Evolutionary conservation across 2,888 invertebrate genomes (phyloP), one percentile per base, ranked within the genome.

Genomic region (Creontiades dilutus): DNA sequence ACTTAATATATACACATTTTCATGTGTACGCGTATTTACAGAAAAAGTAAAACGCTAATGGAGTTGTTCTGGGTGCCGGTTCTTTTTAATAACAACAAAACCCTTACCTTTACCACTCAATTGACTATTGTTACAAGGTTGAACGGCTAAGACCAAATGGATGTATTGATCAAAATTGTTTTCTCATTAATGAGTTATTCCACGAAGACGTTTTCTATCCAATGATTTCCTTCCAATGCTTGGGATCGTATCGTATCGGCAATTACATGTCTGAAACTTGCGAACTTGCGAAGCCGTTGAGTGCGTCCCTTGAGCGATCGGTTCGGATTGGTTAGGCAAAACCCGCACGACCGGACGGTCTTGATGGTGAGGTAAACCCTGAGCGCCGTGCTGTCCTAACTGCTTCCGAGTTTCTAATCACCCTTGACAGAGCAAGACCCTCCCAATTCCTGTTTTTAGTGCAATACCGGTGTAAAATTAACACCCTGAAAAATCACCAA

Each of bases 331-430:
- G 23, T 68, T 68, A 68, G 23, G 68, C 23, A 12, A 27, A 68
- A 23, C 68, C 68, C 68, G 19, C 68, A 23, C 1, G 68, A 68
- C 68, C 0, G 23, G 9, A 19, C 68, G 68, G 68, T 68, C 23
- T 68, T 68, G 68, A 68, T 4, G 68, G 68, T 68, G 68, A 68
- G 68, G 68, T 23, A 68, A 19, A 23, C 61, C 68, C 23, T 23
- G 23, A 68, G 27, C 68, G 68, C 68, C 68, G 68, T 68, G 19
- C 23, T 7, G 11, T n/a, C n/a, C 19, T 19, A 4, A 2, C 52
- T 16, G 3, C 52, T 13, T 12, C 52, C 13, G 16, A 16, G 7
- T 13, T 48, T 13, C 48, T 48, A 48, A 48, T 48, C 48, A 48
- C 13, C 13, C 48, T 13, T 13, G 9, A 48, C 7, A 7, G 48